Evolutionary conservation across 1,140 invertebrate genomes (phyloP), one percentile per base, ranked within the genome.

Genomic region (Parapsyche elsis): DNA sequence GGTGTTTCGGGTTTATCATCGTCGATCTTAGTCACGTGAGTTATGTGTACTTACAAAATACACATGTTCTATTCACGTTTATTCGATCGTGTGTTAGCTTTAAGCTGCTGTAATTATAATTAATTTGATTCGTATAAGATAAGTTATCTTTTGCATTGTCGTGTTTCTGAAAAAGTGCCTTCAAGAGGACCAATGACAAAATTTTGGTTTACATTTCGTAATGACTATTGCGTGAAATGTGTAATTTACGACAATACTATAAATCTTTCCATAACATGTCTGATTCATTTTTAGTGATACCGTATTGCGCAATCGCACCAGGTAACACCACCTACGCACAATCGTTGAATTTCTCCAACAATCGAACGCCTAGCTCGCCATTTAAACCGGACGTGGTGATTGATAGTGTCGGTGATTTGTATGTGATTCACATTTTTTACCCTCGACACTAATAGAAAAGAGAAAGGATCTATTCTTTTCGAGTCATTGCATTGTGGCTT

Each of bases 391-490:
- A 24, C 64, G 26, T 9, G 5, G 71, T 73, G 71, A 73, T 73
- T 38, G 21, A 73, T 73, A 38, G 45, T 16, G n/a, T 19, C 7
- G 24, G 71, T 73, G 71, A 73, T 73, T 73, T 73, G 71, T 73
- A 73, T 73, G 71, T 38, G 71, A 73, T 73, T 73, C 71, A 38
- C 38, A 21, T 73, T 49, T 73, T 73, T 73, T 49, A 23, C 9
- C 24, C 23, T 24, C 21, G 24, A 26, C 21, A 67, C 23, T 23
- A 67, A 67, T 67, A 67, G 64, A 67, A 67, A 67, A 61, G 21
- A 61, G 21, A 19, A 24, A 67, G 59, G 19, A 19, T 26, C 10
- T 46, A 5, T 23, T 23, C 24, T 67, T 23, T 24, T 67, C 64
- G 1, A 67, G 64, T 2, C 59, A 5, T 1, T 21, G 21, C 23